Evolutionary conservation across 2,113 vertebrate genomes (phyloP).

Genomic region (Loxodonta africana): DNA sequence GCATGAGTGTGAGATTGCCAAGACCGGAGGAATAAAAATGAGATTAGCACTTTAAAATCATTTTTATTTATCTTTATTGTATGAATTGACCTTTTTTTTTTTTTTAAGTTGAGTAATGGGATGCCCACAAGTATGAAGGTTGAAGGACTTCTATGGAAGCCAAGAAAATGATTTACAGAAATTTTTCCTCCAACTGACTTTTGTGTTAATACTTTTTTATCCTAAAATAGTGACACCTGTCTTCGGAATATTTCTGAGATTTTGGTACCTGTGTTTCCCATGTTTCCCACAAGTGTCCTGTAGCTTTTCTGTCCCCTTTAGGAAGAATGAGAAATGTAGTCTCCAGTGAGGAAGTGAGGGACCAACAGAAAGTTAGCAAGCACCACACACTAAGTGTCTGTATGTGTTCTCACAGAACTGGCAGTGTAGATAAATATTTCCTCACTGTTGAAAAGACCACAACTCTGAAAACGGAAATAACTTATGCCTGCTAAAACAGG

Average conservation of each 20-base stretch:
- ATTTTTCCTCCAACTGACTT: not conserved
- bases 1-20: not conserved
- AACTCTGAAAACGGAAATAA: not conserved
- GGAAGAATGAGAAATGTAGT: not conserved
- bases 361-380: not conserved
- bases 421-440: not conserved
- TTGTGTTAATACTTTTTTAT: not conserved
- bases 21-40: not conserved
- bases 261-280: not conserved
- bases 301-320: not conserved
- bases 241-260: not conserved
- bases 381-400: not conserved
- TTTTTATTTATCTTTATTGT: not conserved
- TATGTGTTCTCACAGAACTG: not conserved
- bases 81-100: not conserved
- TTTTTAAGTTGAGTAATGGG: not conserved
- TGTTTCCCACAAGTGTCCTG: not conserved
- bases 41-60: not conserved
- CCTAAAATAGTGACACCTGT: not conserved
- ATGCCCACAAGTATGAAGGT: not conserved
- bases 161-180: not conserved
- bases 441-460: not conserved
- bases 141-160: not conserved
- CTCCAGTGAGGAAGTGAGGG: not conserved
- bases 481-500: not conserved